A percentile compares a stretch with the other conserved stretches of the same genome.
Conservation (phyloP, 2,888 invertebrate genomes). For the Noctua comes region DNA sequence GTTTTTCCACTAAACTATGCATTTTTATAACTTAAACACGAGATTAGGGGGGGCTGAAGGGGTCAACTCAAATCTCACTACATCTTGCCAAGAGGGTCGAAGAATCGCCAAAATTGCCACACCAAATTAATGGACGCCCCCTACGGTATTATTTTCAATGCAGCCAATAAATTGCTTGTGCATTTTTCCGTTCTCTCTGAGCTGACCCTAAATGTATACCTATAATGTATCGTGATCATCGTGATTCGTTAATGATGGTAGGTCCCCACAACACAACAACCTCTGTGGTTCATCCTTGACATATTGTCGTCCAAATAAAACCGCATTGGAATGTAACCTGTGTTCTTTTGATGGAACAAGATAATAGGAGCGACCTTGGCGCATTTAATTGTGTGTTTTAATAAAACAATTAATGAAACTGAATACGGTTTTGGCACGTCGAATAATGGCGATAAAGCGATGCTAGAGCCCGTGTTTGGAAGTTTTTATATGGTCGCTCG, state of each 20-base stretch:
- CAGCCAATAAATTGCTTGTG: neutral
- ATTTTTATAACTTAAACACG: too few species aligned
- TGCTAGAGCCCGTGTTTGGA: neutral
- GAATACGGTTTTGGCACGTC: constrained; percentile 4
- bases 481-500: neutral
- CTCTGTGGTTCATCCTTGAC: constrained; percentile 44
- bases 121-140: too few species aligned
- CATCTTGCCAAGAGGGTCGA: too few species aligned
- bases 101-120: too few species aligned
- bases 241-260: neutral
- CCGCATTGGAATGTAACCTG: constrained; percentile 30
- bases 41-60: too few species aligned
- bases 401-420: constrained; percentile 9
- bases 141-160: neutral
- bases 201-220: neutral
- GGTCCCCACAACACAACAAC: constrained; percentile 1
- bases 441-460: neutral
- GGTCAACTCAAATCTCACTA: too few species aligned
- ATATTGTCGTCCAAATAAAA: constrained; percentile 34
- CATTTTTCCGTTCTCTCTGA: neutral
- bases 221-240: neutral
- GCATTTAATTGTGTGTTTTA: constrained; percentile 15
- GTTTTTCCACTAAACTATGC: too few species aligned
- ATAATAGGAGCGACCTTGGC: constrained; percentile 33
- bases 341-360: constrained; percentile 25